A percentile compares a stretch with the other conserved stretches of the same genome.
Evolutionary conservation across 2,113 vertebrate genomes (phyloP).

Genomic region (Antechinus flavipes): DNA sequence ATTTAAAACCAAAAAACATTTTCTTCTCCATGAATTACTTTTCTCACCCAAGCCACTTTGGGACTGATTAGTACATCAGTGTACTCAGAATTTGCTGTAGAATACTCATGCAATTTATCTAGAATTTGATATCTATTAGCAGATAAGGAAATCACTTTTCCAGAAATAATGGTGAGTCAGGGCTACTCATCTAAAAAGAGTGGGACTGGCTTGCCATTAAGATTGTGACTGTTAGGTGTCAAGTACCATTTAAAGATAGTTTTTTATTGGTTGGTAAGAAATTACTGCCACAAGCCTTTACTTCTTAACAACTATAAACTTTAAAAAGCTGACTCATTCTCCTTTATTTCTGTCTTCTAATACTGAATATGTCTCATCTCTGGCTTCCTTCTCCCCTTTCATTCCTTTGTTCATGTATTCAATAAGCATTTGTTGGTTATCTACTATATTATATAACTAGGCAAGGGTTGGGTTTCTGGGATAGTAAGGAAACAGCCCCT

Average conservation of each 20-base stretch:
- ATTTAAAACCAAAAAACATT: background rate
- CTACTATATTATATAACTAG: background rate
- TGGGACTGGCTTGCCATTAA: background rate
- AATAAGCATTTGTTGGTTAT: background rate
- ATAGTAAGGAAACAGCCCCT: background rate
- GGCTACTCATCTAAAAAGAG: background rate
- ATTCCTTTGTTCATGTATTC: background rate
- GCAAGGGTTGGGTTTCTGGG: background rate
- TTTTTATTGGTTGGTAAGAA: background rate
- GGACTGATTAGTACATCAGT: background rate
- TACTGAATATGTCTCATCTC: background rate
- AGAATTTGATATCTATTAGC: background rate
- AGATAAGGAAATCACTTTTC: background rate
- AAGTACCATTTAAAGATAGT: background rate
- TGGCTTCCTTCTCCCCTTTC: background rate
- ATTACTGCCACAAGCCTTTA: background rate
- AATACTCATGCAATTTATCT: background rate
- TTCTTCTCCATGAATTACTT: background rate
- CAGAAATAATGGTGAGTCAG: slow-evolving; percentile 5
- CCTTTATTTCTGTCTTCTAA: background rate
- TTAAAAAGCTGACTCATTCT: background rate
- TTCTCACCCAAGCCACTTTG: background rate
- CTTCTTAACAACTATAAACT: background rate
- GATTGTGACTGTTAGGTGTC: background rate
- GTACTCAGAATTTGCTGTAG: background rate